Conservation (phyloP, 2,113 vertebrate genomes). For the Candoia aspera region DNA sequence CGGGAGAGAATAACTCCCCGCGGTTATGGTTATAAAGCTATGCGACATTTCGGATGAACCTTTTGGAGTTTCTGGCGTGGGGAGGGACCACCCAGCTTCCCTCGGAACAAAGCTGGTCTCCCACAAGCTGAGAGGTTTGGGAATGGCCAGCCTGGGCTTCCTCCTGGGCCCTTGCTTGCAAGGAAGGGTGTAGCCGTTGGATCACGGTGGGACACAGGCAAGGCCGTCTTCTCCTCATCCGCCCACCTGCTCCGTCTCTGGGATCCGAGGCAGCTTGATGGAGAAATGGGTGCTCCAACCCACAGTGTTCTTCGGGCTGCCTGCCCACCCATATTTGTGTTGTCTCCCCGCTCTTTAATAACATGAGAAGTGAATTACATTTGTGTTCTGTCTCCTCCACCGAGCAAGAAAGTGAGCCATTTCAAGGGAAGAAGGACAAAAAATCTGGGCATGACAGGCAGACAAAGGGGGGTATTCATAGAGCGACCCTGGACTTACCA, state of each 20-base stretch:
- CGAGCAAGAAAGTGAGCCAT: not conserved
- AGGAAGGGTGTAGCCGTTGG: constrained; percentile 17
- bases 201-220: constrained; percentile 24
- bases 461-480: not conserved
- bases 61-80: constrained; percentile 39
- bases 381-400: not conserved
- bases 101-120: constrained; percentile 52
- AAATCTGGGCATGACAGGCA: not conserved
- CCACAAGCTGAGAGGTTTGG: constrained; percentile 27
- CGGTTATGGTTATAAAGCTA: constrained; percentile 61
- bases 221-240: not conserved
- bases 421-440: not conserved
- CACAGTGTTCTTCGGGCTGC: not conserved
- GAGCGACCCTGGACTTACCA: not conserved
- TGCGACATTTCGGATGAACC: constrained; percentile 45
- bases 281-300: not conserved
- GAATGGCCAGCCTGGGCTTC: constrained; percentile 17
- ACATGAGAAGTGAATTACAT: not conserved
- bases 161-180: not conserved
- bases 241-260: not conserved
- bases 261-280: not conserved
- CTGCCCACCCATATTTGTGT: not conserved
- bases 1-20: constrained; percentile 65
- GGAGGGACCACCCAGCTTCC: constrained; percentile 57
- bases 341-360: not conserved